These are phyloP conservation scores for Euzophera pinguis DNA, from an alignment of 2,888 invertebrate genomes.

Conservation along the genomic window DNA sequence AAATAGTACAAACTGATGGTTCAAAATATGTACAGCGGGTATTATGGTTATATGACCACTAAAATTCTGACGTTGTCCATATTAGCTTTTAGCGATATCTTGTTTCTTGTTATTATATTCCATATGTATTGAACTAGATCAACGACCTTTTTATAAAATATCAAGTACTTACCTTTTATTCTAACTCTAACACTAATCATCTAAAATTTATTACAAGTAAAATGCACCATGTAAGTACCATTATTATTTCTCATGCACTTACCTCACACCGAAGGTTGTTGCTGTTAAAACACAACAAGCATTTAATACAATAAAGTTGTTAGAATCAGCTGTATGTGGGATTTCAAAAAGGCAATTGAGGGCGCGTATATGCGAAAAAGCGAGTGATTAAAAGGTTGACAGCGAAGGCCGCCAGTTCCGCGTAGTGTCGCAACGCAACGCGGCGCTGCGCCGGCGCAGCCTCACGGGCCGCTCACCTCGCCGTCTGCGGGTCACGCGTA, in stretches of 20 bases:
- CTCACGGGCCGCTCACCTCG: constrained; percentile 62
- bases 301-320: constrained; percentile 1
- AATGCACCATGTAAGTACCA: background rate
- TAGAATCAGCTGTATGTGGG: constrained; percentile 17
- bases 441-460: constrained; percentile 39
- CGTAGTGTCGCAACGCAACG: constrained; percentile 56
- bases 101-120: too few species aligned
- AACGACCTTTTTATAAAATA: too few species aligned
- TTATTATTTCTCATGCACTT: background rate
- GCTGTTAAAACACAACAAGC: background rate
- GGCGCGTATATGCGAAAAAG: constrained; percentile 50
- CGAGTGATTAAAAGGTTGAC: constrained; percentile 68
- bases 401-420: constrained; percentile 71
- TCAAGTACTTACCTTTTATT: too few species aligned
- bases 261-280: background rate
- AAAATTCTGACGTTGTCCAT: too few species aligned
- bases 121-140: too few species aligned
- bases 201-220: background rate
- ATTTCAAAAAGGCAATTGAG: constrained; percentile 24
- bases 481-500: constrained; percentile 67
- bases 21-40: too few species aligned
- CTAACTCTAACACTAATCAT: too few species aligned
- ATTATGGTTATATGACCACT: too few species aligned
- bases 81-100: too few species aligned
- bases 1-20: too few species aligned